Percentiles rank a stretch among this genome's conserved stretches.
phyloP scores from a whole-genome alignment of 2,113 vertebrate species.

The Centropristis striata region DNA sequence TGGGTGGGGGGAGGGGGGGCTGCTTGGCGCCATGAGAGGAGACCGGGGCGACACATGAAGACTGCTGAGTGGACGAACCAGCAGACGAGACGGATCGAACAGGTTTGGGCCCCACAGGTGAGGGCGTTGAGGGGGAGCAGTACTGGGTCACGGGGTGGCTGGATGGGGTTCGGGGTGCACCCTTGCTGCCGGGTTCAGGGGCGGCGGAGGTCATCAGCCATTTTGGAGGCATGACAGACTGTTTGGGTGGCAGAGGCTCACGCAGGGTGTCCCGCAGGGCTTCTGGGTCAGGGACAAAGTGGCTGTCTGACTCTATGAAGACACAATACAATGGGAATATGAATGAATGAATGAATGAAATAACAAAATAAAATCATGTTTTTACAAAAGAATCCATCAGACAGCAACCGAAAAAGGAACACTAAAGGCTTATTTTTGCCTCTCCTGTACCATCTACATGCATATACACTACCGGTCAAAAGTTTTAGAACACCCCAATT shows the following conservation, averaged over 20 bases:
- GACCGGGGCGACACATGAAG: conserved; percentile 65
- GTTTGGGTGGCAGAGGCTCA: conserved; percentile 87
- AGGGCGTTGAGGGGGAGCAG: conserved; percentile 83
- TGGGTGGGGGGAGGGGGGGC: conserved; percentile 94
- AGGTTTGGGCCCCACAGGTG: conserved; percentile 74
- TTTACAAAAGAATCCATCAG: too few species aligned
- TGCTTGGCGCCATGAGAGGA: conserved; percentile 88
- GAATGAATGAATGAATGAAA: too few species aligned
- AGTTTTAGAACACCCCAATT: too few species aligned
- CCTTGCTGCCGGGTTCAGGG: conserved; percentile 85
- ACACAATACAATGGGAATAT: conserved; percentile 32
- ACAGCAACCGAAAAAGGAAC: too few species aligned
- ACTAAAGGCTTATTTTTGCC: too few species aligned
- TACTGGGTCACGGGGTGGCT: conserved; percentile 73
- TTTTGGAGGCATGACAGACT: conserved; percentile 91
- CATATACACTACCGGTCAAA: too few species aligned
- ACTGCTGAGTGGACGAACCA: conserved; percentile 81
- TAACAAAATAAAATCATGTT: too few species aligned
- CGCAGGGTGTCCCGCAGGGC: conserved; percentile 84
- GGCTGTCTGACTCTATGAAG: conserved; percentile 87
- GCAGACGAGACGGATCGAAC: conserved; percentile 86
- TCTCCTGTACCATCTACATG: too few species aligned
- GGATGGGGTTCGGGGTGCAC: conserved; percentile 71
- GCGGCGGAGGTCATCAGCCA: conserved; percentile 87
- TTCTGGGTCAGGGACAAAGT: conserved; percentile 85